Evolutionary conservation across 2,888 invertebrate genomes (phyloP).

Genomic region (Pristionchus mayeri): DNA sequence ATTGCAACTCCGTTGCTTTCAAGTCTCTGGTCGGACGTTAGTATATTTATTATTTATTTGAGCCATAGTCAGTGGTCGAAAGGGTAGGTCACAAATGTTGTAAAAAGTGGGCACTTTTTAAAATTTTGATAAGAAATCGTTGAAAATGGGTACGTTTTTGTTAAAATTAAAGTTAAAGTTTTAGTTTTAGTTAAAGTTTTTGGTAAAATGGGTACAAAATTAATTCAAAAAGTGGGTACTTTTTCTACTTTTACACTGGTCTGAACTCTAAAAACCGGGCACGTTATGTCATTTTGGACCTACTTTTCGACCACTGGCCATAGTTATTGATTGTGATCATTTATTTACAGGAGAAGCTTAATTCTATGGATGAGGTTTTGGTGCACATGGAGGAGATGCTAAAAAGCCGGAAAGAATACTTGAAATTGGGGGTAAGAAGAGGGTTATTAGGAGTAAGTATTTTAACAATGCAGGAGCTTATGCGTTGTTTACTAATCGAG

Average conservation of each 20-base stretch:
- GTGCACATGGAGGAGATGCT: neutral
- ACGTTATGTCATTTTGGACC: too few relatives aligned
- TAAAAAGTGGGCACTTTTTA: too few relatives aligned
- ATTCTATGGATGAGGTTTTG: neutral
- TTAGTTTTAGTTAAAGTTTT: neutral
- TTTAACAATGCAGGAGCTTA: neutral
- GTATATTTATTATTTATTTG: neutral
- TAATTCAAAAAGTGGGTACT: too few relatives aligned
- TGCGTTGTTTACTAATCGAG: neutral
- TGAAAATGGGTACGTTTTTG: neutral
- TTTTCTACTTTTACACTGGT: too few relatives aligned
- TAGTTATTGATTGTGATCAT: too few relatives aligned
- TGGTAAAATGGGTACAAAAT: too few relatives aligned
- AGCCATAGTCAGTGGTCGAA: too few relatives aligned
- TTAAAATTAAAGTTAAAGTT: neutral
- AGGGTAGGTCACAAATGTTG: too few relatives aligned
- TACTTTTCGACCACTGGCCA: too few relatives aligned
- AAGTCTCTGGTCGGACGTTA: neutral
- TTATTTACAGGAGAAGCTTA: neutral
- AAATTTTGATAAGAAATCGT: too few relatives aligned
- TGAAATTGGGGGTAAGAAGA: neutral
- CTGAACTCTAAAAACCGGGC: too few relatives aligned
- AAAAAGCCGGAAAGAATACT: neutral
- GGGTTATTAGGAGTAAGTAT: too few relatives aligned
- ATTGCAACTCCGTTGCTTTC: conserved; percentile 5